Evolutionary conservation across 2,888 invertebrate species (phyloP).

Genomic region (Mythimna pallens): DNA sequence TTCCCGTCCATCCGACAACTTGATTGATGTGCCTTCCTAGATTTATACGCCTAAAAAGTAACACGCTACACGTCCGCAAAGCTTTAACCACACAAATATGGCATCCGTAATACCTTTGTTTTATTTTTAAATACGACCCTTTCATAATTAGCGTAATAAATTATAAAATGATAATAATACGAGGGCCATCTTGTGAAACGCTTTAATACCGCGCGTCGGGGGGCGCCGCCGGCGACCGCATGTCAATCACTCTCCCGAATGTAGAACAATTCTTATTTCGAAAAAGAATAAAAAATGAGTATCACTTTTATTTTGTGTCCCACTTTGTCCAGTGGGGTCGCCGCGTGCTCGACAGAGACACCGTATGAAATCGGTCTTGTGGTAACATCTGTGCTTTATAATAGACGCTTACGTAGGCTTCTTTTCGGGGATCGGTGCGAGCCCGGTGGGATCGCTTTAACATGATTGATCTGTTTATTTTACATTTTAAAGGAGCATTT

Average conservation of each 20-base stretch:
- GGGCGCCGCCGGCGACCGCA: slow-evolving; percentile 88
- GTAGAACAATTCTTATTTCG: slow-evolving; percentile 90
- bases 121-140: slow-evolving; percentile 88
- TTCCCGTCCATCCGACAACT: slow-evolving; percentile 88
- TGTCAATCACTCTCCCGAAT: slow-evolving; percentile 90
- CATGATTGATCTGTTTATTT: slow-evolving; percentile 91
- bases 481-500: slow-evolving; percentile 91
- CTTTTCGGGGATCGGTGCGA: slow-evolving; percentile 88
- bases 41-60: slow-evolving; percentile 88
- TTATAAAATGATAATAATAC: slow-evolving; percentile 90
- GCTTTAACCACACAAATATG: slow-evolving; percentile 84
- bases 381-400: slow-evolving; percentile 90
- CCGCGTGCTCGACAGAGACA: slow-evolving; percentile 76
- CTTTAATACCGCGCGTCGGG: slow-evolving; percentile 86
- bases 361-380: slow-evolving; percentile 83
- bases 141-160: slow-evolving; percentile 90
- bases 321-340: slow-evolving; percentile 69
- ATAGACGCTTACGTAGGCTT: slow-evolving; percentile 90
- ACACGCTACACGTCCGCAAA: slow-evolving; percentile 86
- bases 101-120: slow-evolving; percentile 87
- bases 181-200: slow-evolving; percentile 88
- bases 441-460: slow-evolving; percentile 90
- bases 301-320: slow-evolving; percentile 86
- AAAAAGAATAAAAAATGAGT: slow-evolving; percentile 87
- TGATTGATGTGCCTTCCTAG: slow-evolving; percentile 89